Evolutionary conservation across 1,140 invertebrate genomes (phyloP), one percentile per base, ranked within the genome.

Genomic region (Caligus rogercresseyi): DNA sequence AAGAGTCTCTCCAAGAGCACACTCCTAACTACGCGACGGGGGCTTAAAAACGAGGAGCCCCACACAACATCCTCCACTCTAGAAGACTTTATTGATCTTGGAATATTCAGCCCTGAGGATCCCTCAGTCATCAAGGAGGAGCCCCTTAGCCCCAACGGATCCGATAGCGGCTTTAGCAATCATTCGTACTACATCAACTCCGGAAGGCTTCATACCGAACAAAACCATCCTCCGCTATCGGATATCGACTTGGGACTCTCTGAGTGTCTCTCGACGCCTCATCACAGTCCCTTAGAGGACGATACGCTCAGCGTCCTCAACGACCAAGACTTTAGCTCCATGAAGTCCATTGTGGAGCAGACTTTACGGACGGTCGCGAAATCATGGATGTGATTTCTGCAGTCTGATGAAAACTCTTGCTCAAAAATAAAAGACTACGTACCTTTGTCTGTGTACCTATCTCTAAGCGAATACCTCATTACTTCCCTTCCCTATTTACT

Each of bases 321-420:
- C 16, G 57, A 60, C 18, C 57, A 26, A 2, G 57, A 60, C 26
- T 60, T 60, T 60, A 25, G 16, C 25, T 60, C 57, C 15, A 60
- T 60, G 18, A 60, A 60, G n/a, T n/a, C 57, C 1, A 26, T 60
- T 25, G 57, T 60, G 57, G 57, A 60, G 51, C 57, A 60, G 14
- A 60, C 57, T 43, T 60, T 43, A 60, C 16, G n/a, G 26, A 60
- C 25, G 57, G 26, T 2, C 26, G 57, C 16, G 57, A 60, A 18
- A 43, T 60, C 16, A 20, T 60, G 23, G 57, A 60, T 21, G 26
- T 60, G 16, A 60, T 60, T 31, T 60, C n/a, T n/a, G n/a, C n/a
- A n/a, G n/a, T n/a, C n/a, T n/a, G n/a, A n/a, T n/a, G n/a, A n/a
- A n/a, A n/a, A n/a, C n/a, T n/a, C n/a, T n/a, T n/a, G n/a, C n/a